Conservation (phyloP, 92 coral and sea anemone species). For the Porites evermanni region DNA sequence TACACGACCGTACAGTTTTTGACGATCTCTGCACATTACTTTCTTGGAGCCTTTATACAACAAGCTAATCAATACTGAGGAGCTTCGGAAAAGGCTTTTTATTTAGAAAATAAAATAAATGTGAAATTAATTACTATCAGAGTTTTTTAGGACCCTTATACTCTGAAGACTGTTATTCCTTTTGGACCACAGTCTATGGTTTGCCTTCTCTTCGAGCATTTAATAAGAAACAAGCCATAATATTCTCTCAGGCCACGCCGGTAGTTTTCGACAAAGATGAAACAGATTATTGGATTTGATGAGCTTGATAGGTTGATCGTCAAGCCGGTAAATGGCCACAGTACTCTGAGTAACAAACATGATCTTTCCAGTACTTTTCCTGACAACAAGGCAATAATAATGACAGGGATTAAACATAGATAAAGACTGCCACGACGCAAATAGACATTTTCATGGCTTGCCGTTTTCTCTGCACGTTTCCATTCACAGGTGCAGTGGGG, state of each 20-base stretch:
- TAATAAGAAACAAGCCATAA: not conserved
- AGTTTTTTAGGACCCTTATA: not conserved
- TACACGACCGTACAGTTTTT: no score
- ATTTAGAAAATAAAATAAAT: no score
- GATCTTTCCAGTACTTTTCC: not conserved
- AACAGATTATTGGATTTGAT: constrained; percentile 60
- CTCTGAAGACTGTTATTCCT: not conserved
- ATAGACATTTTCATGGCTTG: not conserved
- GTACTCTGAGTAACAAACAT: not conserved
- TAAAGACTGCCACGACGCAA: not conserved
- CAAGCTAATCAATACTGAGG: not conserved
- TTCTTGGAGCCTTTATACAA: no score
- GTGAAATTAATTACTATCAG: no score
- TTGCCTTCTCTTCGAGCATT: not conserved
- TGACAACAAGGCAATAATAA: no score
- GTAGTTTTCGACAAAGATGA: constrained; percentile 58
- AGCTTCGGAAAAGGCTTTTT: no score
- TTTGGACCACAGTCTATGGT: no score
- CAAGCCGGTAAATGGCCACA: not conserved
- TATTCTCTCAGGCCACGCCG: constrained; percentile 33
- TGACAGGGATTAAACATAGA: no score
- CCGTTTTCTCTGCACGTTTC: not conserved
- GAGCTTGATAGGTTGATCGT: constrained; percentile 44
- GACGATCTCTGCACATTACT: no score
- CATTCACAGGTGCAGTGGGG: not conserved